Percentiles rank a stretch among this genome's conserved stretches.
These are phyloP conservation scores for Melanotus villosus DNA, from an alignment of 2,888 invertebrate species.

Conservation along the genomic window DNA sequence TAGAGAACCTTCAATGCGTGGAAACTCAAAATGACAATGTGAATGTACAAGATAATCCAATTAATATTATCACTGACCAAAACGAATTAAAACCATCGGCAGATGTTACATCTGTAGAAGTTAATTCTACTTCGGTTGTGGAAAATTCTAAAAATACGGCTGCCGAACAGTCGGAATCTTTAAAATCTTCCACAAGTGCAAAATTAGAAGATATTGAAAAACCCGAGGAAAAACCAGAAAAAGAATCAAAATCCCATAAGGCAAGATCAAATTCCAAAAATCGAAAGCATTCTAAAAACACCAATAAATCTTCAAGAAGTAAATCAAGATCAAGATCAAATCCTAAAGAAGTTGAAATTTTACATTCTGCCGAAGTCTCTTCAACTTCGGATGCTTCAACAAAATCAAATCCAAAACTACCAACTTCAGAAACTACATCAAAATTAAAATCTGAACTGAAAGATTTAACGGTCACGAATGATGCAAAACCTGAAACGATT, in stretches of 20 bases:
- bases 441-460: not conserved
- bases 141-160: too few species aligned
- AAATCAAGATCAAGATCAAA: constrained; percentile 1
- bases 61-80: too few species aligned
- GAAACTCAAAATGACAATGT: too few species aligned
- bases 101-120: too few species aligned
- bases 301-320: not conserved
- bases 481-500: not conserved
- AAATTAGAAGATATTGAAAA: not conserved
- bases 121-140: too few species aligned
- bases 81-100: too few species aligned
- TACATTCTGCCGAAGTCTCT: constrained; percentile 35
- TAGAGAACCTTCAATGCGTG: too few species aligned
- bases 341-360: constrained; percentile 7
- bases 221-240: not conserved
- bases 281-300: not conserved
- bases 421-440: not conserved
- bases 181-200: too few species aligned
- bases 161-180: too few species aligned
- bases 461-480: not conserved
- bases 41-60: too few species aligned
- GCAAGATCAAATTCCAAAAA: not conserved
- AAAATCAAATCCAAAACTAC: not conserved
- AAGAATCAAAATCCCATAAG: not conserved
- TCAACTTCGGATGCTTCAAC: constrained; percentile 26